Percentiles rank a stretch among this genome's conserved stretches.
phyloP scores from a whole-genome alignment of 2,888 invertebrate genomes.

The Acrocyrtus sp. region DNA sequence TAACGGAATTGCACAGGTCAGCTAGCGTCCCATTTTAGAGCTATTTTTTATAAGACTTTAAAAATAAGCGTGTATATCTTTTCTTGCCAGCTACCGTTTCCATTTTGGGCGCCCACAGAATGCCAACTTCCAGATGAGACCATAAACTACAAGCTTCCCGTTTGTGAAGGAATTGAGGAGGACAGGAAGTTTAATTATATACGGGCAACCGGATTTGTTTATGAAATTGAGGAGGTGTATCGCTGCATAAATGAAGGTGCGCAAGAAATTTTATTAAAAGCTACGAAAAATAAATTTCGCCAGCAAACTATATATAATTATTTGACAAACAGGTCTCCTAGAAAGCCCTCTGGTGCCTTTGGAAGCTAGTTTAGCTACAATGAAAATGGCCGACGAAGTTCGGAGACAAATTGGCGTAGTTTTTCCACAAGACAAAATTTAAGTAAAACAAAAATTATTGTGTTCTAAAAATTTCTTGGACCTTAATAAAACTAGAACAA shows the following conservation, averaged over 20 bases:
- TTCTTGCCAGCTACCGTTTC: constrained; percentile 68
- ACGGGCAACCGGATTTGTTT: constrained; percentile 79
- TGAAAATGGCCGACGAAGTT: constrained; percentile 78
- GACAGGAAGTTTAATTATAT: constrained; percentile 72
- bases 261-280: not conserved
- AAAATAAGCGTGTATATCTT: too few species aligned
- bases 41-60: too few species aligned
- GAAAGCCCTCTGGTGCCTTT: constrained; percentile 78
- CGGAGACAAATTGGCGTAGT: constrained; percentile 75
- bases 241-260: constrained; percentile 76
- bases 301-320: not conserved
- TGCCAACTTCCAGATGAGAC: constrained; percentile 74
- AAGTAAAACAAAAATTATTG: too few species aligned
- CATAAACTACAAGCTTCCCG: constrained; percentile 75
- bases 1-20: constrained; percentile 40
- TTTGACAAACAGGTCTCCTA: constrained; percentile 70
- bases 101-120: constrained; percentile 80
- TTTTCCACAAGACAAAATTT: constrained; percentile 69
- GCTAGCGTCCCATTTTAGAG: too few species aligned
- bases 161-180: constrained; percentile 65
- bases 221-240: constrained; percentile 82
- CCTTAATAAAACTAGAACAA: too few species aligned
- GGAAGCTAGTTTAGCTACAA: constrained; percentile 76
- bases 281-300: not conserved
- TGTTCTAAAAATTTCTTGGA: too few species aligned